Evolutionary conservation across 2,888 invertebrate genomes (phyloP).

Genomic region (Caenorhabditis sp.): DNA sequence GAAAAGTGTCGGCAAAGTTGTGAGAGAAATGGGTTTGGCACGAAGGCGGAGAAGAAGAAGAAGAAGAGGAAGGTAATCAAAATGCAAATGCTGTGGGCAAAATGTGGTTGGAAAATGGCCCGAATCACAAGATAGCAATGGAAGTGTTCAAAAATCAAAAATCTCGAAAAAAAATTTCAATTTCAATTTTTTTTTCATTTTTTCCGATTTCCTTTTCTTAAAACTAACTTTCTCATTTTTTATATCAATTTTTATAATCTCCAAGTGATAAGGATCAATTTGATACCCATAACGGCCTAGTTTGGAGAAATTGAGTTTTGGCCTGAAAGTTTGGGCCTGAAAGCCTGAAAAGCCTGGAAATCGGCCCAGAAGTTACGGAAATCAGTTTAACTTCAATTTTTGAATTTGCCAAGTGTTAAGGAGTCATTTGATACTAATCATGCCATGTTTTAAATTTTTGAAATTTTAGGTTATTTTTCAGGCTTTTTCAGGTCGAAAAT

Average conservation of each 20-base stretch:
- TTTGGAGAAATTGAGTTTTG: background rate
- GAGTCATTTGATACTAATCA: background rate
- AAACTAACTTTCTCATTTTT: background rate
- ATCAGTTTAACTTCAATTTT: too few species aligned
- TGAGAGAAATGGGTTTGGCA: too few species aligned
- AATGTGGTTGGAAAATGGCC: conserved; percentile 2
- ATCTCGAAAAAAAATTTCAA: background rate
- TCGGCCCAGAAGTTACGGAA: too few species aligned
- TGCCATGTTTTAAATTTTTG: background rate
- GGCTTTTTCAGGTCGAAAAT: background rate
- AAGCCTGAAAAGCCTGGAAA: too few species aligned
- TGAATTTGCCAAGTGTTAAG: background rate
- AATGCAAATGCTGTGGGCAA: conserved; percentile 35
- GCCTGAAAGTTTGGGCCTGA: too few species aligned
- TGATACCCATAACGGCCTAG: background rate
- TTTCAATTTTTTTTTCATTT: conserved; percentile 6
- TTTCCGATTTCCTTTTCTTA: background rate
- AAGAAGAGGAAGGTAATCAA: conserved; percentile 47
- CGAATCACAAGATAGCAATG: too few species aligned
- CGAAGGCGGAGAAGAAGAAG: too few species aligned
- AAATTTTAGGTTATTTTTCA: too few species aligned
- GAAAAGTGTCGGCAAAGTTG: conserved; percentile 17
- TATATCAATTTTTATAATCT: background rate
- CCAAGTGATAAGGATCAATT: background rate
- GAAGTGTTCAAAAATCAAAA: background rate